Evolutionary conservation across 1,140 invertebrate genomes (phyloP).

Genomic region (Rhyacophila brunnea): DNA sequence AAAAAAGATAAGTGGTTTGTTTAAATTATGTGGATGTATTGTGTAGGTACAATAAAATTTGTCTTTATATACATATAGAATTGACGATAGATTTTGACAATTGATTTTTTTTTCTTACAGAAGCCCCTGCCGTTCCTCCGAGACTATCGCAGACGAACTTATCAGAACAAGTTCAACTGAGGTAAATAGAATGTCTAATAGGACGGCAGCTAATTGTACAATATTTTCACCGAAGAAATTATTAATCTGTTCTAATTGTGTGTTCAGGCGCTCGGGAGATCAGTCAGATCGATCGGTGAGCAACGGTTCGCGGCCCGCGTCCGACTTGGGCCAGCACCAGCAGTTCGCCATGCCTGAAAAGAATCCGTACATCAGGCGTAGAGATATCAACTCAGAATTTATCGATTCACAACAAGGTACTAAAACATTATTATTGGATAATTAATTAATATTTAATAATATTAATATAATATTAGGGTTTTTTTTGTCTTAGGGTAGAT

Average conservation of each 20-base stretch:
- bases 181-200: constrained; percentile 4
- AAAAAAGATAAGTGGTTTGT: background rate
- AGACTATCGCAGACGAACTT: constrained; percentile 21
- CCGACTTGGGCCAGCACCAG: constrained; percentile 7
- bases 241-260: background rate
- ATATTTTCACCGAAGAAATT: background rate
- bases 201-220: background rate
- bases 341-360: constrained; percentile 42
- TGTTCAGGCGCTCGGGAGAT: background rate
- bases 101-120: constrained; percentile 1
- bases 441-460: no score
- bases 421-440: no score
- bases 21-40: background rate
- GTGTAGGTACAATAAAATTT: background rate
- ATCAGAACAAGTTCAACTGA: constrained; percentile 10
- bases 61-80: no score
- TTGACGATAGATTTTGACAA: no score
- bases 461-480: no score
- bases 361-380: constrained; percentile 43
- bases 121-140: constrained; percentile 21
- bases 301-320: constrained; percentile 39
- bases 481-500: no score
- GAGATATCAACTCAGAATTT: constrained; percentile 48
- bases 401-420: constrained; percentile 45
- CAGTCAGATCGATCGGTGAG: constrained; percentile 33